phyloP scores from a whole-genome alignment of 2,888 invertebrate species.

The Toxonevra muliebris region DNA sequence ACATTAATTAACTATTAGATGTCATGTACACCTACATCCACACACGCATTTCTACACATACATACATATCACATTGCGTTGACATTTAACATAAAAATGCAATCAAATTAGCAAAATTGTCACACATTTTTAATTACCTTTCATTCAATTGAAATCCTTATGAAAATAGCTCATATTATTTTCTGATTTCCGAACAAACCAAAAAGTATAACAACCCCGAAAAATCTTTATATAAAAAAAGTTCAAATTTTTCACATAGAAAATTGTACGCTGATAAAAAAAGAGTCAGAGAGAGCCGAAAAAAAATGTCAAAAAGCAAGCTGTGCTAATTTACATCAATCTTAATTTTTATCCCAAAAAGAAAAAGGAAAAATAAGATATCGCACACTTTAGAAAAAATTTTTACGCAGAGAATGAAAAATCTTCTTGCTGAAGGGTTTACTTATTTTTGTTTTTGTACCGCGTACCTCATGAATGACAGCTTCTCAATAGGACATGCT shows the following conservation, averaged over 20 bases:
- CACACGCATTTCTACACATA: too few species aligned
- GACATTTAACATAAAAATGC: slow-evolving; percentile 40
- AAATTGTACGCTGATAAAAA: slow-evolving; percentile 3
- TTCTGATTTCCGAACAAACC: slow-evolving; percentile 1
- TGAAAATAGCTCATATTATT: not conserved
- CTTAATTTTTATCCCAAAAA: slow-evolving; percentile 24
- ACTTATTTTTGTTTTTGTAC: too few species aligned
- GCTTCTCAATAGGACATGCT: too few species aligned
- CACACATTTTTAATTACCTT: slow-evolving; percentile 28
- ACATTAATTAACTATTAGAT: too few species aligned
- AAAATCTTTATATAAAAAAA: not conserved
- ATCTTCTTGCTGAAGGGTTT: too few species aligned
- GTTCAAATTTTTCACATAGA: not conserved
- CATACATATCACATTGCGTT: slow-evolving; percentile 11
- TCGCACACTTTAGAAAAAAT: not conserved
- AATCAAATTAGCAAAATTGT: slow-evolving; percentile 31
- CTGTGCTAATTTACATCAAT: slow-evolving; percentile 26
- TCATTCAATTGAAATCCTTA: not conserved
- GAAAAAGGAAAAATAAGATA: slow-evolving; percentile 3
- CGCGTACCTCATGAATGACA: too few species aligned
- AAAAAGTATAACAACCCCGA: slow-evolving; percentile 23
- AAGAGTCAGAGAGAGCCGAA: too few species aligned
- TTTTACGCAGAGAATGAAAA: too few species aligned
- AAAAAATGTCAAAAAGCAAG: slow-evolving; percentile 13
- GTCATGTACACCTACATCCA: too few species aligned